These are phyloP conservation scores for Caerostris darwini DNA, from an alignment of 1,140 invertebrate species.

Conservation along the genomic window DNA sequence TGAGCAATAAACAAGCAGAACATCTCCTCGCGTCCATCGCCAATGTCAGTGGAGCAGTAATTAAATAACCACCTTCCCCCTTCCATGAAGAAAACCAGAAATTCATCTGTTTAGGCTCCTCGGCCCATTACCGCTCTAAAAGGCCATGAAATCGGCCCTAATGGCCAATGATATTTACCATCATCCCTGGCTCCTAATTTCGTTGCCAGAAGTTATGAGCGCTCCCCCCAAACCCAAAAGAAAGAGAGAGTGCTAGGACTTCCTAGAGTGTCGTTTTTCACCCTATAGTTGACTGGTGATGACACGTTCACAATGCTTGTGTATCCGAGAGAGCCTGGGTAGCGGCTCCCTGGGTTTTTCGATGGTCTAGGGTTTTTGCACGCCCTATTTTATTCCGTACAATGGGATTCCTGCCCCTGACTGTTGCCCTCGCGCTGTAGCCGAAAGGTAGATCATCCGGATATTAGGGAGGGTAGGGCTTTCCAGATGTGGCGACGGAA, in stretches of 20 bases:
- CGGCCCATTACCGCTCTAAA: conserved; percentile 75
- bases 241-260: neutral
- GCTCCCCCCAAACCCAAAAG: neutral
- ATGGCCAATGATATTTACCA: conserved; percentile 77
- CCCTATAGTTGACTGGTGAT: conserved; percentile 75
- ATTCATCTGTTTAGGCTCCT: conserved; percentile 75
- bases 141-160: conserved; percentile 75
- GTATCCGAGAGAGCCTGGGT: neutral
- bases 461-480: neutral
- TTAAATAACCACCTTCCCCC: conserved; percentile 74
- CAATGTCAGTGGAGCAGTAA: conserved; percentile 41
- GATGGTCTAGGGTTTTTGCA: conserved; percentile 72
- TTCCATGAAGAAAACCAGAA: conserved; percentile 71
- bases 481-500: conserved; percentile 29
- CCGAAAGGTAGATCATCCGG: conserved; percentile 71
- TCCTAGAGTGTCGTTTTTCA: conserved; percentile 74
- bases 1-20: conserved; percentile 48
- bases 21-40: neutral
- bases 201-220: conserved; percentile 76
- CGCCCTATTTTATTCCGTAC: conserved; percentile 74
- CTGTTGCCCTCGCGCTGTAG: conserved; percentile 69
- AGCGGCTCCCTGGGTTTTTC: conserved; percentile 12
- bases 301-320: conserved; percentile 74
- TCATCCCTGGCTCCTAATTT: conserved; percentile 72
- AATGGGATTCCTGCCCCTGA: conserved; percentile 71